Conservation (phyloP, 2,888 invertebrate species). For the Euzophera pinguis region DNA sequence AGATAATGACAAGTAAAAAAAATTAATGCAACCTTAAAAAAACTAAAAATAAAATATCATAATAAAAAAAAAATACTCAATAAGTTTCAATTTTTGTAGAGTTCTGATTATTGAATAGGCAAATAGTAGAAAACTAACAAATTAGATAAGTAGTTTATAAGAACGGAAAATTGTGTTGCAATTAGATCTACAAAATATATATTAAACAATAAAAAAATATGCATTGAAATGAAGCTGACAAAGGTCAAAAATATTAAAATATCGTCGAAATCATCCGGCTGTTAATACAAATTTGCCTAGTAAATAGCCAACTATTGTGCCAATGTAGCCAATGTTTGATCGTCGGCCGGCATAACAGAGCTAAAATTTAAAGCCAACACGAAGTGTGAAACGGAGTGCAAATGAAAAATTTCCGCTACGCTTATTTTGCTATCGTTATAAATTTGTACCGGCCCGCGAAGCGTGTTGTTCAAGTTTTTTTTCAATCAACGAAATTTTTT, state of each 20-base stretch:
- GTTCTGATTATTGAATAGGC: no score
- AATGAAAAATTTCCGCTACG: constrained; percentile 69
- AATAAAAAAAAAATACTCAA: no score
- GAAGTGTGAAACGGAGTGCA: constrained; percentile 67
- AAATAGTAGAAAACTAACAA: no score
- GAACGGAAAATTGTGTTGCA: no score
- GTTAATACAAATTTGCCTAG: constrained; percentile 9
- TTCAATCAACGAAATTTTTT: constrained; percentile 25
- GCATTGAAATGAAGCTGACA: not conserved
- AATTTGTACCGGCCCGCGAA: constrained; percentile 51
- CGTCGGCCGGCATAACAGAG: constrained; percentile 31
- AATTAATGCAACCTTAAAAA: no score
- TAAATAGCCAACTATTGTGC: constrained; percentile 16
- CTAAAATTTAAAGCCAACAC: constrained; percentile 62
- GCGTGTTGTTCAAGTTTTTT: constrained; percentile 36
- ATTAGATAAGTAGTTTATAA: no score
- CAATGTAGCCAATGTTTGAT: constrained; percentile 41
- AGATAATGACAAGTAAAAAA: no score
- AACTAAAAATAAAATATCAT: no score
- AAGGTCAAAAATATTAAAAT: not conserved
- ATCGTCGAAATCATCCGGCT: not conserved
- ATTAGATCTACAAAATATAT: no score
- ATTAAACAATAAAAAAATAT: no score
- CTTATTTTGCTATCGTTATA: constrained; percentile 66
- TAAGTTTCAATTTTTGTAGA: no score